Conservation (phyloP, 2,797 vertebrate species). For the Emydoidea blandingii region DNA sequence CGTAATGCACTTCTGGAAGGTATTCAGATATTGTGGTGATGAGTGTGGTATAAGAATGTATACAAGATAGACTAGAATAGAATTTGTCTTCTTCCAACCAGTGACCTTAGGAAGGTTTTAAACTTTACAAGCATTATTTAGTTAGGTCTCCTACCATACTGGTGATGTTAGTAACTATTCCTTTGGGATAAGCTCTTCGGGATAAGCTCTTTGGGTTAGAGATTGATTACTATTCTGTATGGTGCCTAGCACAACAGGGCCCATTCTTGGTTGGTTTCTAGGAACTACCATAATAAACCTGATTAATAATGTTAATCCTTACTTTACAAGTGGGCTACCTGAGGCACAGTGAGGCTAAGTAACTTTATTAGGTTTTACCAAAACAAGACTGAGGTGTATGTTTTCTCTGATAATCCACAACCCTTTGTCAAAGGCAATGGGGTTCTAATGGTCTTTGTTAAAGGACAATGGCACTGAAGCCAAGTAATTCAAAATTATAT, state of each 20-base stretch:
- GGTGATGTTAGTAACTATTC: background rate
- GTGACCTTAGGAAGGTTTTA: too few relatives aligned
- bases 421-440: background rate
- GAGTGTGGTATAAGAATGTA: too few relatives aligned
- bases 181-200: background rate
- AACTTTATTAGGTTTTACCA: background rate
- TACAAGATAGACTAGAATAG: too few relatives aligned
- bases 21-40: too few relatives aligned
- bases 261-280: background rate
- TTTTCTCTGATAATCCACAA: background rate
- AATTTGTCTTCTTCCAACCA: too few relatives aligned
- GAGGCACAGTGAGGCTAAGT: background rate
- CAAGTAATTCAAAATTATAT: background rate
- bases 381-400: background rate
- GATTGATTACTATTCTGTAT: background rate
- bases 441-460: background rate
- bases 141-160: background rate
- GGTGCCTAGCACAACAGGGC: background rate
- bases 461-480: background rate
- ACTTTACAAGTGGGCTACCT: background rate
- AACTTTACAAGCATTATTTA: background rate
- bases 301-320: background rate
- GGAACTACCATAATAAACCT: background rate
- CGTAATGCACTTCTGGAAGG: too few relatives aligned
- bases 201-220: background rate